Percentiles rank a stretch among this genome's conserved stretches.
Conservation (phyloP, 2,888 invertebrate species). For the Hydroisotoma schaefferi region DNA sequence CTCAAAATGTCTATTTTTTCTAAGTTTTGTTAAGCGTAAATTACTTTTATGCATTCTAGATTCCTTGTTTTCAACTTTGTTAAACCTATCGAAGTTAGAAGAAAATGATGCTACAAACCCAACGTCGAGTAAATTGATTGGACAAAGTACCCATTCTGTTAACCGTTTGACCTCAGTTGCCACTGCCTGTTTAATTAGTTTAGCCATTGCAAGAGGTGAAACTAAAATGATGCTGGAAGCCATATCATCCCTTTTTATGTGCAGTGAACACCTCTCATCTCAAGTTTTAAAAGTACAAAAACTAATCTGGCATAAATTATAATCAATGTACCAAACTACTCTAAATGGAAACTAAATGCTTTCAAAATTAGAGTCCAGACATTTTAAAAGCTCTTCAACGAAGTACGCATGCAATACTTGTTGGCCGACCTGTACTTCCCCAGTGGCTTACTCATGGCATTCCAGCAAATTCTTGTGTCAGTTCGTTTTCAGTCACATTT, state of each 20-base stretch:
- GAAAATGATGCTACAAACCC: slow-evolving; percentile 53
- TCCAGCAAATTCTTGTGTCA: slow-evolving; percentile 69
- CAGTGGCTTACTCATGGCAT: slow-evolving; percentile 88
- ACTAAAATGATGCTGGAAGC: slow-evolving; percentile 85
- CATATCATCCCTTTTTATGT: slow-evolving; percentile 81
- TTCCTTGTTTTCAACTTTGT: slow-evolving; percentile 42
- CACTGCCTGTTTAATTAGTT: slow-evolving; percentile 83
- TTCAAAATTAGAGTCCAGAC: slow-evolving; percentile 66
- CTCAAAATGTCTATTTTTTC: neutral
- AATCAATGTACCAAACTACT: neutral
- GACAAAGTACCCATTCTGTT: neutral
- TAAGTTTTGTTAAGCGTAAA: neutral
- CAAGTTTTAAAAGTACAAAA: slow-evolving; percentile 42
- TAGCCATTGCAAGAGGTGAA: slow-evolving; percentile 89
- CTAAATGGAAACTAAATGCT: slow-evolving; percentile 4
- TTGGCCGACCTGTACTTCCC: slow-evolving; percentile 77
- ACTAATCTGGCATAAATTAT: too few relatives aligned
- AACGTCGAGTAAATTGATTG: neutral
- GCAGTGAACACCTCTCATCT: slow-evolving; percentile 52
- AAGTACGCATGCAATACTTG: slow-evolving; percentile 80
- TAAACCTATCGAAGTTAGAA: slow-evolving; percentile 41
- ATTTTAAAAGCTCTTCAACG: slow-evolving; percentile 81
- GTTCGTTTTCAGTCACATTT: slow-evolving; percentile 57
- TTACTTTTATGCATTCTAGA: slow-evolving; percentile 31
- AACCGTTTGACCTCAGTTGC: slow-evolving; percentile 75